phyloP scores from a whole-genome alignment of 2,113 vertebrate species.

The Gobius niger region DNA sequence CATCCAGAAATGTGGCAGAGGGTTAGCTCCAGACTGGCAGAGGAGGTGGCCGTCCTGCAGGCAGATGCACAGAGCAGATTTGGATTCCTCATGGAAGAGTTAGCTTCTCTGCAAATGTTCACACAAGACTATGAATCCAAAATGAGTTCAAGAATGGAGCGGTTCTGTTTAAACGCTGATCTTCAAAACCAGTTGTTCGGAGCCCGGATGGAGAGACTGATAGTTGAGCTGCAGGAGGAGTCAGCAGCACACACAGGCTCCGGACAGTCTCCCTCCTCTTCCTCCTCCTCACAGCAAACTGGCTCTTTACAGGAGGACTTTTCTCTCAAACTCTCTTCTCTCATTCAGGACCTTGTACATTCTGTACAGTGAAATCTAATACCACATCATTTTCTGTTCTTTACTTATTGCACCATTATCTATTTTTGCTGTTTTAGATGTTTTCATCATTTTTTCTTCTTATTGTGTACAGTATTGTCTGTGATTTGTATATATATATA shows the following conservation, averaged over 20 bases:
- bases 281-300: slow-evolving; percentile 40
- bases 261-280: not conserved
- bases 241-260: slow-evolving; percentile 39
- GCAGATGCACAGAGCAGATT: slow-evolving; percentile 50
- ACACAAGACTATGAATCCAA: slow-evolving; percentile 51
- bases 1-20: slow-evolving; percentile 66
- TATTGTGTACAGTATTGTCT: not conserved
- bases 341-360: slow-evolving; percentile 84
- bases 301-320: slow-evolving; percentile 76
- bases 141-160: slow-evolving; percentile 71
- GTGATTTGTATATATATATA: not conserved
- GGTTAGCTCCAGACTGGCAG: slow-evolving; percentile 73
- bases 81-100: slow-evolving; percentile 23
- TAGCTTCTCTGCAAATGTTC: slow-evolving; percentile 28
- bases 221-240: slow-evolving; percentile 74
- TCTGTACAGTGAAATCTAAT: slow-evolving; percentile 64
- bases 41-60: slow-evolving; percentile 62
- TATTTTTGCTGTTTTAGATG: not conserved
- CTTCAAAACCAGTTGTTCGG: slow-evolving; percentile 77
- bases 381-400: not conserved
- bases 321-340: slow-evolving; percentile 76
- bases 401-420: not conserved
- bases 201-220: slow-evolving; percentile 74
- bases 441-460: no score
- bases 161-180: slow-evolving; percentile 78